Conservation (phyloP, 1,140 invertebrate genomes). For the Hycleus cichorii region DNA sequence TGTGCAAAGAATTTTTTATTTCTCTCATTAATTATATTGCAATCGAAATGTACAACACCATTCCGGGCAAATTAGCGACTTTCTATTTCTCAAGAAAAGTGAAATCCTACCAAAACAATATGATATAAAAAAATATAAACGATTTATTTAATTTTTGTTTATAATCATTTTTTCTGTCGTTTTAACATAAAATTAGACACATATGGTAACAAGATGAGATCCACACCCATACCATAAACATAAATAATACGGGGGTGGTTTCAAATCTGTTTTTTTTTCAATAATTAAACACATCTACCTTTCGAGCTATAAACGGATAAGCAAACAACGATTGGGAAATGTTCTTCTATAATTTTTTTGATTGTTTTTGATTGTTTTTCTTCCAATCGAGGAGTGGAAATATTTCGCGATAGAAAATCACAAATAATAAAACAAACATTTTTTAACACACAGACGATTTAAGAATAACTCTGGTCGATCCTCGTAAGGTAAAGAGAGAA, state of each 20-base stretch:
- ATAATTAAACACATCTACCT: no score
- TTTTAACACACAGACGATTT: slow-evolving; percentile 4
- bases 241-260: no score
- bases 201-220: no score
- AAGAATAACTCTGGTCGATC: slow-evolving; percentile 13
- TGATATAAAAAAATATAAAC: neutral
- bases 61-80: slow-evolving; percentile 11
- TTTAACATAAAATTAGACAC: no score
- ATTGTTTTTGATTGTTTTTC: no score
- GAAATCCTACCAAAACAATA: slow-evolving; percentile 8
- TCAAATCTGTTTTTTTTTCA: no score
- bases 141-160: neutral
- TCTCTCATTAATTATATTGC: no score
- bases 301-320: no score
- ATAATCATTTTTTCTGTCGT: no score
- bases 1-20: no score
- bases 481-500: slow-evolving; percentile 14
- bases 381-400: no score
- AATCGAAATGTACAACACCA: neutral
- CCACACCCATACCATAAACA: no score
- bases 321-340: neutral
- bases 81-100: slow-evolving; percentile 24
- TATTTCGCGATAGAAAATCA: slow-evolving; percentile 10
- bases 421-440: slow-evolving; percentile 13
- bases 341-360: neutral